Conservation (phyloP, 2,888 invertebrate genomes). For the Eilema sororculum region DNA sequence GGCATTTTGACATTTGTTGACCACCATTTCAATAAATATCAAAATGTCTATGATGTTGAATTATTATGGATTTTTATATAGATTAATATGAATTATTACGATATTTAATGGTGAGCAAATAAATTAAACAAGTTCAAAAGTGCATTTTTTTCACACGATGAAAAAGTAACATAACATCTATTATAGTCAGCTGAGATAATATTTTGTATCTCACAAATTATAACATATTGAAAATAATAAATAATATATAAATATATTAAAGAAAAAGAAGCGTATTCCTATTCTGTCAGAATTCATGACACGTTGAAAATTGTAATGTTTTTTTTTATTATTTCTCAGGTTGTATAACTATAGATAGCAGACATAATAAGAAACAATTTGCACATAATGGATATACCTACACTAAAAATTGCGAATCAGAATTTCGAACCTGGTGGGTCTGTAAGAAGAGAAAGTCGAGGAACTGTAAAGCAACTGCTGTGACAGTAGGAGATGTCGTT, state of each 20-base stretch:
- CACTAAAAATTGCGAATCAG: conserved; percentile 15
- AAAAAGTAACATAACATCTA: too few species aligned
- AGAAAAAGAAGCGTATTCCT: not conserved
- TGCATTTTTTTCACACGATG: not conserved
- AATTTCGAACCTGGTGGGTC: conserved; percentile 14
- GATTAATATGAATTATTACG: too few species aligned
- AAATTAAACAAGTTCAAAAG: not conserved
- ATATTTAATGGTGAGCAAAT: not conserved
- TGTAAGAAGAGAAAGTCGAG: conserved; percentile 15
- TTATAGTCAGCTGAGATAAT: too few species aligned
- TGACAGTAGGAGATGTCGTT: conserved; percentile 8
- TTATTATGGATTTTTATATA: too few species aligned
- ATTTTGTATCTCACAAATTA: not conserved
- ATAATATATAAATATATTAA: too few species aligned
- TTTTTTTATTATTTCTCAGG: not conserved
- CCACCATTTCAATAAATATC: too few species aligned
- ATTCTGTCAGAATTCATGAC: not conserved
- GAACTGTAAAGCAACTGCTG: conserved; percentile 17
- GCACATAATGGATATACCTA: conserved; percentile 19
- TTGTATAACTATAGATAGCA: not conserved
- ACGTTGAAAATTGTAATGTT: not conserved
- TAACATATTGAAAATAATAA: too few species aligned
- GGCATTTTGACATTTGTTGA: not conserved
- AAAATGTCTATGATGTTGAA: too few species aligned
- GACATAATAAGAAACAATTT: conserved; percentile 6